phyloP scores from a whole-genome alignment of 1,140 invertebrate species.

The Pinna nobilis region DNA sequence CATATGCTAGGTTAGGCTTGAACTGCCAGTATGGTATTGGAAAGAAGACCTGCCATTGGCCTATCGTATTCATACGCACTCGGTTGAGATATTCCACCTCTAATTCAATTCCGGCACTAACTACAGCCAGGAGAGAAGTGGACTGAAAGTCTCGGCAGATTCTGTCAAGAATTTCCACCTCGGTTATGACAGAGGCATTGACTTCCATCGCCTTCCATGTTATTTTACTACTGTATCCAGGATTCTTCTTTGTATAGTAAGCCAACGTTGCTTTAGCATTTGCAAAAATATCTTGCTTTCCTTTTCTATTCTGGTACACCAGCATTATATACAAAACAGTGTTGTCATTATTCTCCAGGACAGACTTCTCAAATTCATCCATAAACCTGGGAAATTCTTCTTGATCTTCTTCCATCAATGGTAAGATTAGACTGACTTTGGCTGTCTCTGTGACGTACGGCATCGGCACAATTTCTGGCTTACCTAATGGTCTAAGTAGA shows the following conservation, averaged over 20 bases:
- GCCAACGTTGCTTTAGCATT: conserved; percentile 76
- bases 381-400: conserved; percentile 80
- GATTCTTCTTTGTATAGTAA: conserved; percentile 80
- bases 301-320: conserved; percentile 58
- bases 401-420: conserved; percentile 78
- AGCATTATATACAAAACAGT: conserved; percentile 82
- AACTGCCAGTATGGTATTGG: conserved; percentile 74
- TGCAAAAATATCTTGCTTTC: conserved; percentile 41
- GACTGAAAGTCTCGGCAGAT: conserved; percentile 80
- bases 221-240: conserved; percentile 82
- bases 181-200: conserved; percentile 60
- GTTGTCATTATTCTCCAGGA: conserved; percentile 86
- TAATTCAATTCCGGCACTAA: conserved; percentile 78
- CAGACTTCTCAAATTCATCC: conserved; percentile 81
- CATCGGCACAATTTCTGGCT: conserved; percentile 88
- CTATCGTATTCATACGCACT: conserved; percentile 72
- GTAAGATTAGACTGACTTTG: conserved; percentile 85
- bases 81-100: conserved; percentile 87
- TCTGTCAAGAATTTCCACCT: conserved; percentile 84
- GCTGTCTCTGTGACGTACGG: conserved; percentile 94
- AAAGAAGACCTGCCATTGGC: conserved; percentile 76
- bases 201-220: conserved; percentile 80
- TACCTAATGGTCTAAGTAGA: conserved; percentile 83
- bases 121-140: conserved; percentile 65
- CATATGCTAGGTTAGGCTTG: conserved; percentile 71